Evolutionary conservation across 2,113 vertebrate genomes (phyloP).

Genomic region (Tichodroma muraria): DNA sequence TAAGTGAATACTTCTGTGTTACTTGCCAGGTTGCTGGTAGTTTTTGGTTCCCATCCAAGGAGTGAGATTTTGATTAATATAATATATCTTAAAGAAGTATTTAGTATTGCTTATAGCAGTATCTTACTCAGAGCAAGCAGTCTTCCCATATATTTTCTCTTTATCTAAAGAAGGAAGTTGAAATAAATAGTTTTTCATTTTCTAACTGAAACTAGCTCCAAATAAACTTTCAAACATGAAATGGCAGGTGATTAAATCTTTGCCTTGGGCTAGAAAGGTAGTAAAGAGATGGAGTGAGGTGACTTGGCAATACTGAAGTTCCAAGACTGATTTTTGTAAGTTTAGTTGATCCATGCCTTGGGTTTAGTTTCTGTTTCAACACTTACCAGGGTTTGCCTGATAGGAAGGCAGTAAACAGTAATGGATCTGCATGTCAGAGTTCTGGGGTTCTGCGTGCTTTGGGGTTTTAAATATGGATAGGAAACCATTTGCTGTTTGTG

Average conservation of each 20-base stretch:
- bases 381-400: not conserved
- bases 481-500: not conserved
- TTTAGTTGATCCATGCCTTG: not conserved
- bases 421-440: not conserved
- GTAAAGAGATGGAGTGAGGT: not conserved
- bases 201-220: not conserved
- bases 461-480: not conserved
- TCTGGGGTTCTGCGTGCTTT: not conserved
- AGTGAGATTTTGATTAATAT: not conserved
- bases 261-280: not conserved
- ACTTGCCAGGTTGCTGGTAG: not conserved
- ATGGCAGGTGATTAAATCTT: not conserved
- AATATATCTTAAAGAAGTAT: not conserved
- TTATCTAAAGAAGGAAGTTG: not conserved
- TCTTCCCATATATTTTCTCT: not conserved
- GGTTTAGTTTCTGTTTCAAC: not conserved
- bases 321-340: not conserved
- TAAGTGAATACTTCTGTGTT: not conserved
- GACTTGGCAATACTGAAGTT: not conserved
- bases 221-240: slow-evolving; percentile 12
- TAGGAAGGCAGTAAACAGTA: not conserved
- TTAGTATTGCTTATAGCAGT: not conserved
- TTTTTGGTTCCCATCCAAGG: not conserved
- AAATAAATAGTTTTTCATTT: not conserved
- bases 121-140: not conserved